Evolutionary conservation across 2,113 vertebrate genomes (phyloP).

Genomic region (Tiliqua scincoides): DNA sequence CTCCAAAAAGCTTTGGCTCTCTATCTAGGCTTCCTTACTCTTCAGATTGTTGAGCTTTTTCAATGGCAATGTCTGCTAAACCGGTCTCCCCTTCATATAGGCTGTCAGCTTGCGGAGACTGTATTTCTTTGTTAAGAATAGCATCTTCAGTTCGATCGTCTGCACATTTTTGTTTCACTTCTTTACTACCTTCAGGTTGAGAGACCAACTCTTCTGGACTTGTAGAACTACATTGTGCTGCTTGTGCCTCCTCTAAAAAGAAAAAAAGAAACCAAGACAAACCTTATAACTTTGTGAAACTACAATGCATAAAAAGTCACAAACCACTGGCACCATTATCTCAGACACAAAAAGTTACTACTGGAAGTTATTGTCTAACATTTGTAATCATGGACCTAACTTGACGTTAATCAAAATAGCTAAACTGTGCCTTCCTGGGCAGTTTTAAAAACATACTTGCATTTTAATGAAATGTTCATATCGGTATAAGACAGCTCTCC

Average conservation of each 20-base stretch:
- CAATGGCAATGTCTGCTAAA: conserved; percentile 37
- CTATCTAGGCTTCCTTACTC: conserved; percentile 55
- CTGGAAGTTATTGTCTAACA: neutral
- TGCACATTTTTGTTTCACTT: conserved; percentile 28
- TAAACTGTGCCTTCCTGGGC: neutral
- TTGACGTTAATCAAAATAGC: neutral
- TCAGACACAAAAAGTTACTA: neutral
- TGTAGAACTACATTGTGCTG: conserved; percentile 48
- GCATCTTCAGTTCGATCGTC: conserved; percentile 8
- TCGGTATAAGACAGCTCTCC: neutral
- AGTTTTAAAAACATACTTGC: neutral
- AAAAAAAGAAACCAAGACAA: conserved; percentile 7
- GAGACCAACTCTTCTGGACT: conserved; percentile 55
- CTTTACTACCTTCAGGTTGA: conserved; percentile 29
- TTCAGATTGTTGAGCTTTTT: conserved; percentile 62
- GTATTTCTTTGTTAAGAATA: conserved; percentile 42
- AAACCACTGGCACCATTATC: neutral
- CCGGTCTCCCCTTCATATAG: conserved; percentile 16
- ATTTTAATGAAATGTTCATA: neutral
- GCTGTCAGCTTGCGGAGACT: neutral
- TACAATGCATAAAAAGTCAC: neutral
- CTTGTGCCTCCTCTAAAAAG: conserved; percentile 53
- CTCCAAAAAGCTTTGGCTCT: conserved; percentile 1
- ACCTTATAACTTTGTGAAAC: neutral
- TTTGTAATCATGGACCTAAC: neutral